Conservation (phyloP, 2,888 invertebrate genomes). For the Brenthis hecate region DNA sequence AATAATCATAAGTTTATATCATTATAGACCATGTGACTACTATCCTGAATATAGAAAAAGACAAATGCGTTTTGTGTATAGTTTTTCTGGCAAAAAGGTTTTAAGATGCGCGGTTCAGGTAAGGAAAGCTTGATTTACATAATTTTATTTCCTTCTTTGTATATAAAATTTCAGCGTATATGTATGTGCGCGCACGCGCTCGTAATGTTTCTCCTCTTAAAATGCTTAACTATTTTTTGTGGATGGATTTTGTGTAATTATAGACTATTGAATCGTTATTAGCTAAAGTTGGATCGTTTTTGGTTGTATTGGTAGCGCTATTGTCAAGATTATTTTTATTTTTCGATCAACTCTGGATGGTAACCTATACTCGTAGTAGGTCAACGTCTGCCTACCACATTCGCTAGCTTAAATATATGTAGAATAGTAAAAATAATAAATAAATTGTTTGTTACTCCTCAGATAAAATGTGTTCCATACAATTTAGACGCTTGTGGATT, state of each 20-base stretch:
- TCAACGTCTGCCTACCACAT: no score
- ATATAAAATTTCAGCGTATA: not conserved
- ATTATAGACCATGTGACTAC: constrained; percentile 70
- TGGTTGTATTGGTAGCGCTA: no score
- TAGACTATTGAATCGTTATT: no score
- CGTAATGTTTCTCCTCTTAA: no score
- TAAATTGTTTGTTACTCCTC: constrained; percentile 5
- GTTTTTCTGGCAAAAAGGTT: constrained; percentile 68
- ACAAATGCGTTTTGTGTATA: constrained; percentile 68
- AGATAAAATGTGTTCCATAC: constrained; percentile 80
- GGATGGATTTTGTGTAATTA: no score
- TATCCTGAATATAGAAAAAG: constrained; percentile 61
- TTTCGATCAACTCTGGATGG: no score
- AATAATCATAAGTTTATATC: constrained; percentile 13
- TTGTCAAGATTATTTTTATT: no score
- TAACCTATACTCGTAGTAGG: no score
- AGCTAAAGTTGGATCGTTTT: no score
- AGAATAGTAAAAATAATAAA: not conserved
- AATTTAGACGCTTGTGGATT: constrained; percentile 72
- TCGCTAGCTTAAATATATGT: no score
- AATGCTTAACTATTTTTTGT: no score
- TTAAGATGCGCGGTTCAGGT: constrained; percentile 51
- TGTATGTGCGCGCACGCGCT: no score
- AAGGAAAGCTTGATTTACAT: not conserved
- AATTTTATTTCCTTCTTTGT: not conserved